Conservation (phyloP, 2,797 vertebrate species). For the Tamandua tetradactyla region DNA sequence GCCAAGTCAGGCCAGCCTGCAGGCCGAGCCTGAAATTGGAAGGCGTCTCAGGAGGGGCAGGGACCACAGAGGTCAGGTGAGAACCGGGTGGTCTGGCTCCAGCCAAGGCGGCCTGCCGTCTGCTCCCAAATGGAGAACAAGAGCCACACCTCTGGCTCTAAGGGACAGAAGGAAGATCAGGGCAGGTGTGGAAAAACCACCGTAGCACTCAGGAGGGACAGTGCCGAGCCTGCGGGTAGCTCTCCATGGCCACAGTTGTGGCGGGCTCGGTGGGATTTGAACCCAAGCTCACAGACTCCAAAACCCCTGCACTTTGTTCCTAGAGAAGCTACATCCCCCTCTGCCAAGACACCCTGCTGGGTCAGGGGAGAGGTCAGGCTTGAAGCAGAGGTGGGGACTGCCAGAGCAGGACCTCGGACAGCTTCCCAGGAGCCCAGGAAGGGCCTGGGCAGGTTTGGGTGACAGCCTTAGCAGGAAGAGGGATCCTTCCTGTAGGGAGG, state of each 20-base stretch:
- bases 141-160: background rate
- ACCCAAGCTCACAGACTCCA: too few relatives aligned
- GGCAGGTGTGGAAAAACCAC: background rate
- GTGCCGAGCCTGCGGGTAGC: background rate
- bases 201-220: background rate
- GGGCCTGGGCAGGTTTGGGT: too few relatives aligned
- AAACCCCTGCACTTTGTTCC: too few relatives aligned
- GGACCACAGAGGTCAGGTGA: background rate
- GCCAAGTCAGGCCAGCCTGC: accelerated
- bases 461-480: background rate
- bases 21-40: background rate
- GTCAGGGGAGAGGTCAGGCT: background rate
- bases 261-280: background rate
- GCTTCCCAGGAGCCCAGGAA: background rate
- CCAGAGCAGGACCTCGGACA: background rate
- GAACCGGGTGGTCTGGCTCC: too few relatives aligned
- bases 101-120: too few relatives aligned
- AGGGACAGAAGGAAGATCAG: background rate
- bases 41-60: background rate
- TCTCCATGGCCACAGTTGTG: background rate
- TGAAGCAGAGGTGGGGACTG: background rate
- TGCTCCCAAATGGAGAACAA: background rate
- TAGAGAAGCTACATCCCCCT: background rate
- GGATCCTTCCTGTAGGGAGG: background rate
- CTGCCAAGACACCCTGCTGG: background rate